Evolutionary conservation across 2,888 invertebrate species (phyloP), one percentile per base, ranked within the genome.

Genomic region (Dasysyrphus albostriatus): DNA sequence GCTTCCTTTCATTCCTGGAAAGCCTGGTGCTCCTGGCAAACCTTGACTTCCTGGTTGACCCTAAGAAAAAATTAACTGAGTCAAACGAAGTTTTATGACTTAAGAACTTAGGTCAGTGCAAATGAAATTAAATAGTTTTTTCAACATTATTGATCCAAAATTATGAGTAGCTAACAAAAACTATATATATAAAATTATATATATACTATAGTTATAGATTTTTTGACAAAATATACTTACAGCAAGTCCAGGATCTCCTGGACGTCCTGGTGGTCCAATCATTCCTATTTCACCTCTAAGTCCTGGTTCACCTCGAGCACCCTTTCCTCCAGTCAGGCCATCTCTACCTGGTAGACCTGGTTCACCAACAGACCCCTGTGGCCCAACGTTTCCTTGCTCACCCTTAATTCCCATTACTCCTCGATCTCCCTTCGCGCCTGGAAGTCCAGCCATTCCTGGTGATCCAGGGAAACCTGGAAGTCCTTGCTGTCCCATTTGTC

Each of bases 201-300:
- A n/a, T n/a, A n/a, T n/a, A n/a, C n/a, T n/a, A n/a, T n/a, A n/a
- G n/a, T n/a, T n/a, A n/a, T n/a, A 24, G 2, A 10, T 19, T 34
- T 5, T 5, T 29, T n/a, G 2, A 9, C 14, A 29, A 47, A 19
- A 39, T 51, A 9, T 14, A 91, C 92, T 93, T 93, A 96, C 97
- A 80, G 95, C 93, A 83, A 94, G 93, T 88, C 97, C 97, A 72
- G 95, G 93, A 91, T 96, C 95, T 90, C 97, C 97, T 3, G 96
- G 96, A 88, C 96, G 93, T 79, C 97, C 97, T 9, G 96, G 96
- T 32, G 96, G 94, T n/a, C 97, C 97, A 92, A 94, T 94, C 74
- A 95, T 93, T 29, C 97, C 97, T 42, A 93, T 90, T 89, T 97
- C 96, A 73, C 97, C 97, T 91, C 96, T 94, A n/a, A 94, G 92